Conservation (phyloP, 2,888 invertebrate genomes). For the Strigamia crassipes region DNA sequence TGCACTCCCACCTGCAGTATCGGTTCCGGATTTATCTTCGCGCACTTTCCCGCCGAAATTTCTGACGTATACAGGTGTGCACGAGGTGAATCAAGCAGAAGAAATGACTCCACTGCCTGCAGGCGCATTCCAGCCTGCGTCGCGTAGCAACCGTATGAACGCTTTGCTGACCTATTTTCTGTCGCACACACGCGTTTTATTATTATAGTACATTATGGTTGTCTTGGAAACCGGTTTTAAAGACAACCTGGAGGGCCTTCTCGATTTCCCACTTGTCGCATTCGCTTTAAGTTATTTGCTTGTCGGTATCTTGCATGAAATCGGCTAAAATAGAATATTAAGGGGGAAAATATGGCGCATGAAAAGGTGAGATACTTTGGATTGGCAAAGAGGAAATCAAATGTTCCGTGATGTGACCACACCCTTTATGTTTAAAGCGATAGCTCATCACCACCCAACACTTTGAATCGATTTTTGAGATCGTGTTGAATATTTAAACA, state of each 20-base stretch:
- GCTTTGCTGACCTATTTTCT: constrained; percentile 34
- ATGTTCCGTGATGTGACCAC: constrained; percentile 10
- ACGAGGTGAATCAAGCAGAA: neutral
- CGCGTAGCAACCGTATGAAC: constrained; percentile 22
- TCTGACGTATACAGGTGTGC: constrained; percentile 24
- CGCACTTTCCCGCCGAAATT: constrained; percentile 8
- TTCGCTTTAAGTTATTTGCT: neutral
- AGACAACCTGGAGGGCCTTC: constrained; percentile 3
- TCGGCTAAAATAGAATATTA: constrained; percentile 14
- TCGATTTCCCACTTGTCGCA: constrained; percentile 2
- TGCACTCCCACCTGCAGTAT: neutral
- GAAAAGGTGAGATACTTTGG: neutral
- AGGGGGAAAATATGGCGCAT: neutral
- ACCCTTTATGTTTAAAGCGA: neutral
- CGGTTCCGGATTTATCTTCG: neutral
- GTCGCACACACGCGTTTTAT: neutral
- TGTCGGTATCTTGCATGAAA: constrained; percentile 18
- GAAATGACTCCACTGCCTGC: neutral
- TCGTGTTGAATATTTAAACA: neutral
- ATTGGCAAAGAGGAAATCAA: constrained; percentile 24
- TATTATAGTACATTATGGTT: neutral
- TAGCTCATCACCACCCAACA: constrained; percentile 10
- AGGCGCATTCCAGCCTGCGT: constrained; percentile 5
- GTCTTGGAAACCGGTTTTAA: constrained; percentile 28
- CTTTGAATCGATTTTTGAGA: constrained; percentile 25